Evolutionary conservation across 2,797 vertebrate genomes (phyloP).

Genomic region (Lagodon rhomboides): DNA sequence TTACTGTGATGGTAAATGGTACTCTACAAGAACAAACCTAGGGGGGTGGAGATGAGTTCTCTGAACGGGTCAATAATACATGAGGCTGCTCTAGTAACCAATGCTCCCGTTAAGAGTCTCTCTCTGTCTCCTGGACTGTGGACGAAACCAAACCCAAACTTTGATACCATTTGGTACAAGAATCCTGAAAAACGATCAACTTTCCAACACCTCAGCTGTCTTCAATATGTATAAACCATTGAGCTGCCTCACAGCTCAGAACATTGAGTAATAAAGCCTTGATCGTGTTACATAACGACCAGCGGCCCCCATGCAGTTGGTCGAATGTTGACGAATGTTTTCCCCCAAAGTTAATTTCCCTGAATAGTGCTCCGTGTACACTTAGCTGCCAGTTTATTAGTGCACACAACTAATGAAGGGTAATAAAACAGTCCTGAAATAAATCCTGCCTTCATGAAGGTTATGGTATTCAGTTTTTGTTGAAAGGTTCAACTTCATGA

Average conservation of each 20-base stretch:
- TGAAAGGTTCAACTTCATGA: neutral
- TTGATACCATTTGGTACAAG: neutral
- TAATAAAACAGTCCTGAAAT: neutral
- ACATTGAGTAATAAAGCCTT: neutral
- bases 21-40: conserved; percentile 39
- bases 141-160: conserved; percentile 26
- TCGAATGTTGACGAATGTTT: neutral
- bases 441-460: neutral
- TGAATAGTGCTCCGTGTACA: neutral
- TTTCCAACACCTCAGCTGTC: neutral
- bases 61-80: conserved; percentile 77
- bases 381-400: neutral
- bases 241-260: neutral
- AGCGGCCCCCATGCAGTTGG: conserved; percentile 11
- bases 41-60: conserved; percentile 55
- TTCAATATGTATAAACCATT: neutral
- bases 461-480: neutral
- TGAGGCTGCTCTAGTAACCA: conserved; percentile 72
- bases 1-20: conserved; percentile 47
- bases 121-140: conserved; percentile 7
- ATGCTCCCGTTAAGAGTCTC: conserved; percentile 49
- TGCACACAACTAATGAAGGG: neutral
- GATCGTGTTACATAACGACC: conserved; percentile 13
- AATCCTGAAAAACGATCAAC: neutral
- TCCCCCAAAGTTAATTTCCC: conserved; percentile 4